Percentiles rank a stretch among this genome's conserved stretches.
Conservation (phyloP, 2,797 vertebrate genomes). For the Eulemur mongoz region DNA sequence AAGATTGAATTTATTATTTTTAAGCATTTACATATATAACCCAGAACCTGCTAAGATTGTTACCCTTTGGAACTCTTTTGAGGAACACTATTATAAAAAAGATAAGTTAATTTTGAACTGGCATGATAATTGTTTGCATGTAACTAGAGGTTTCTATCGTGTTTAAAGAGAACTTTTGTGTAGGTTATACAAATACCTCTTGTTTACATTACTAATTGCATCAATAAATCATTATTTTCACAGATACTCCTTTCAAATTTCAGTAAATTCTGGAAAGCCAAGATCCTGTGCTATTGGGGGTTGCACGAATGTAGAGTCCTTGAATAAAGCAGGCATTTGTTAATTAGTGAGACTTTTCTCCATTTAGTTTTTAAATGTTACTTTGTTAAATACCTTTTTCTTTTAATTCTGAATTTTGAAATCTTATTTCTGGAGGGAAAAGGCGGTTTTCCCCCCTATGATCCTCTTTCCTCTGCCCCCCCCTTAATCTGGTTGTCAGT, state of each 20-base stretch:
- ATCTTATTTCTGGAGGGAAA: not conserved
- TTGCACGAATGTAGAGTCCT: not conserved
- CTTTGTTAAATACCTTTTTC: not conserved
- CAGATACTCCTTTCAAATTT: not conserved
- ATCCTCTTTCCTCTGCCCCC: accelerated
- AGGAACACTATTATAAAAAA: not conserved
- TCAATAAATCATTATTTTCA: not conserved
- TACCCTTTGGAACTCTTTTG: not conserved
- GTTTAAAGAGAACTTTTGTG: not conserved
- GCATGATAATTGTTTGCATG: not conserved
- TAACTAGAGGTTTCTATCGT: not conserved
- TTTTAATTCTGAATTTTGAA: not conserved
- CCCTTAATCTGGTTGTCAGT: not conserved
- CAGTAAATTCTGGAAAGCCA: not conserved
- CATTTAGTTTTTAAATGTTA: not conserved
- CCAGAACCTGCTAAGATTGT: not conserved
- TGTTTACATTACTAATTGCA: not conserved
- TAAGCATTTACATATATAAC: not conserved
- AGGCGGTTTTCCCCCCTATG: accelerated
- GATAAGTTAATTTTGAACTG: not conserved
- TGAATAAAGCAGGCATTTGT: not conserved
- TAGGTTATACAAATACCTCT: not conserved
- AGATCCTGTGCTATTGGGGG: not conserved
- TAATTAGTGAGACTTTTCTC: not conserved
- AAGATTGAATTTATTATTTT: not conserved